These are phyloP conservation scores for Scatophagus argus DNA, from an alignment of 2,113 vertebrate species.

Conservation along the genomic window DNA sequence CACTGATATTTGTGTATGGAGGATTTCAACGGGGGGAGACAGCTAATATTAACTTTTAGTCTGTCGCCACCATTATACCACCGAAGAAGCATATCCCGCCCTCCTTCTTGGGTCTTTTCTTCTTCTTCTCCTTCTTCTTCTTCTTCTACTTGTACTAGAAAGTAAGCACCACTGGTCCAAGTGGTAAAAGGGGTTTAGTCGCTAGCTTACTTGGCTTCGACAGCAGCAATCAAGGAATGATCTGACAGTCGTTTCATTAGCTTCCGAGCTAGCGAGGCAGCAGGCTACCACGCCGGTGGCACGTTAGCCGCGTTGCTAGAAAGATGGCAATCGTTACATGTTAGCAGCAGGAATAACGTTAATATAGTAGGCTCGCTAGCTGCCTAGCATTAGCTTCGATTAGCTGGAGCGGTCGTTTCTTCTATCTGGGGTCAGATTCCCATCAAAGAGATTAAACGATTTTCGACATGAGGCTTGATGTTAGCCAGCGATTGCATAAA, in stretches of 20 bases:
- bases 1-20: constrained; percentile 36
- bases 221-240: background rate
- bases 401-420: background rate
- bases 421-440: background rate
- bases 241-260: background rate
- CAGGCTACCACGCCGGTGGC: constrained; percentile 25
- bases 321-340: constrained; percentile 69
- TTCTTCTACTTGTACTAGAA: constrained; percentile 51
- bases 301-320: constrained; percentile 54
- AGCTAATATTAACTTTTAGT: constrained; percentile 72
- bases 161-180: constrained; percentile 67
- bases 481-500: background rate
- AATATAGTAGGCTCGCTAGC: background rate
- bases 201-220: constrained; percentile 9
- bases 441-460: background rate
- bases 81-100: constrained; percentile 85
- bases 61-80: constrained; percentile 84
- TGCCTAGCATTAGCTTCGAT: constrained; percentile 13
- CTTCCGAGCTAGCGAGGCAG: constrained; percentile 29
- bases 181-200: constrained; percentile 40
- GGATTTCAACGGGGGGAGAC: constrained; percentile 84
- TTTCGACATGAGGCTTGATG: background rate
- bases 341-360: constrained; percentile 33
- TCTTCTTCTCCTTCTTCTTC: constrained; percentile 74
- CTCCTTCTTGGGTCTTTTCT: constrained; percentile 77